These are phyloP conservation scores for Drosophila siamana DNA, from an alignment of 2,888 invertebrate species.

Conservation along the genomic window DNA sequence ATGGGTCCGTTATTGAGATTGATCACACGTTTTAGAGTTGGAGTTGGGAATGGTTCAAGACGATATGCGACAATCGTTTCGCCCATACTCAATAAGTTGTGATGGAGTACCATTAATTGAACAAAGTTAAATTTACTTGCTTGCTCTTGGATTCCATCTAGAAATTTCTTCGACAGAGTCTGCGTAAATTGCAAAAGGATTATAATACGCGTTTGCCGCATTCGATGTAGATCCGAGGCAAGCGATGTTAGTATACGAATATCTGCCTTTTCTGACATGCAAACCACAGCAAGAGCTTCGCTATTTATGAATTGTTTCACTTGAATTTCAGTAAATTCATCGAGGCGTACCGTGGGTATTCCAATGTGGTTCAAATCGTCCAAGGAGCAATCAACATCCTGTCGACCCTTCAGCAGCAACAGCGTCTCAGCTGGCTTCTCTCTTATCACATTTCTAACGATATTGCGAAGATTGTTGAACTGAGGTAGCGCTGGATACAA, in stretches of 20 bases:
- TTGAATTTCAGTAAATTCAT: background rate
- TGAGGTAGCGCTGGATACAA: background rate
- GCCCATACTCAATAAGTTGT: background rate
- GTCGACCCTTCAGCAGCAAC: slow-evolving; percentile 9
- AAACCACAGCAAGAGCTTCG: slow-evolving; percentile 26
- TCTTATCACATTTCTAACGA: slow-evolving; percentile 15
- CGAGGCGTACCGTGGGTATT: slow-evolving; percentile 17
- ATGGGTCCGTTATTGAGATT: background rate
- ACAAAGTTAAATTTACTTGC: slow-evolving; percentile 5
- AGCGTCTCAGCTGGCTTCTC: slow-evolving; percentile 4
- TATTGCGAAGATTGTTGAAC: background rate
- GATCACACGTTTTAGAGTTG: background rate
- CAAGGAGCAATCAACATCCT: slow-evolving; percentile 5
- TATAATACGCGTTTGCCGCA: slow-evolving; percentile 30
- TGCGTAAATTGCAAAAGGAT: slow-evolving; percentile 7
- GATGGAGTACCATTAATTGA: slow-evolving; percentile 28
- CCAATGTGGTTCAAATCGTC: background rate
- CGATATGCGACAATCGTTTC: slow-evolving; percentile 3
- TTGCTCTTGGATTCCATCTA: background rate
- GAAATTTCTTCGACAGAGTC: background rate
- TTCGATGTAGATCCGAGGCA: slow-evolving; percentile 25
- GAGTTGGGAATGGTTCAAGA: slow-evolving; percentile 35
- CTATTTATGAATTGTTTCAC: slow-evolving; percentile 3
- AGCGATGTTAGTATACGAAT: slow-evolving; percentile 9
- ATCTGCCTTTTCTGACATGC: slow-evolving; percentile 22